Base-by-base conservation (phyloP, 2,888 invertebrate species). In the Lycia hirtaria region DNA sequence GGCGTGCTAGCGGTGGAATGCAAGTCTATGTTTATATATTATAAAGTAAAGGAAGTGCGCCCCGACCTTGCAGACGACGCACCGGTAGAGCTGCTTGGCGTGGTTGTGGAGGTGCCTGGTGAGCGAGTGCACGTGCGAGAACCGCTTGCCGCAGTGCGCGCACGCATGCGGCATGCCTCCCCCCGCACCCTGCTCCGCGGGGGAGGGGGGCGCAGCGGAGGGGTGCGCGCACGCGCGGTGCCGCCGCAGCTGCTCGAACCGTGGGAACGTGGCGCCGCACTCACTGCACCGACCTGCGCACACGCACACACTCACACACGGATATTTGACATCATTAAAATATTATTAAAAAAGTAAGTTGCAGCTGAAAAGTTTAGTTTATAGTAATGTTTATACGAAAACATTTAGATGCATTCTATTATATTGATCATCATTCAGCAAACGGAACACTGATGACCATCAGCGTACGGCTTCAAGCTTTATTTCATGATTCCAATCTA, bases 41-140 rank as follows among this genome's bases (percentile, higher is more conserved):
- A n/a, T n/a, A n/a, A n/a, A 4, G 26, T 2, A 4, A 6, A 26
- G 7, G 26, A 7, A 14, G 6, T 1, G 7, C 0, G 15, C 3
- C n/a, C n/a, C n/a, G n/a, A 73, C 87, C 87, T 91, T 92, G 73
- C 92, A 92, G 0, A 92, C 92, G 67, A 92, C 92, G 62, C 92
- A 92, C 26, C 90, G 68, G 80, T 89, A 92, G 1, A 92, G 83
- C 69, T 91, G 89, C 68, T 87, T 87, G 53, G 90, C 85, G 77
- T 92, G 92, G 77, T 92, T 92, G 75, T 89, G 89, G 77, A 88
- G 78, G 73, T 92, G 92, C 0, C 91, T 60, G 0, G 91, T 87
- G 65, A 92, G 85, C 26, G 87, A 85, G 79, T 87, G 87, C 70
- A 85, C 84, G 76, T 86, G 88, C 2, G 78, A 74, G 84, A 88